Evolutionary conservation across 2,888 invertebrate genomes (phyloP), one percentile per base, ranked within the genome.

Genomic region (Gymnocheta viridis): DNA sequence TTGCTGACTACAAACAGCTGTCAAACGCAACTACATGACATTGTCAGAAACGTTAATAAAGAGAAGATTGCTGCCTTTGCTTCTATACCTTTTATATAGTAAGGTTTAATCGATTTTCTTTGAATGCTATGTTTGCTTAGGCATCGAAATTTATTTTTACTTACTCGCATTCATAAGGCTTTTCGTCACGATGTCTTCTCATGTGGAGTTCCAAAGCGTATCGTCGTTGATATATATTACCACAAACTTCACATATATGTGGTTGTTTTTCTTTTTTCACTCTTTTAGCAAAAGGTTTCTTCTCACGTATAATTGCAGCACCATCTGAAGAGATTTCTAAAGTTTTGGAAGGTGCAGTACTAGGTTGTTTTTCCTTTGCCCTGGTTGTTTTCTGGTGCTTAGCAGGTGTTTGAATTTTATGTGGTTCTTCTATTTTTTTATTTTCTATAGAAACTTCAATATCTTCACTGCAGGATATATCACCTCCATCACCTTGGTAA

Each of bases 151-250:
- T 5, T 5, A 5, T 9, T 54, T 35, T 5, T 64, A 88, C 89
- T 86, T 87, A 92, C 92, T 91, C 91, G 90, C 92, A 92, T 73
- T 89, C 90, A 70, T 88, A 91, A 0, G 91, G 90, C 38, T 90
- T 89, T 58, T 91, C 91, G 41, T 90, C 88, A 19, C 90, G 89
- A 87, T 92, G 92, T 19, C 92, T 87, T 38, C 91, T 88, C 90
- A 92, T 90, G 81, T 92, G 92, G 0, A 90, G 89, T 60, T 90
- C 91, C 19, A 92, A 84, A 0, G 90, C 89, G 81, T 91, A 91
- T 54, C 91, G 90, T 3, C 91, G 89, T 9, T 89, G 88, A 85
- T 92, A 92, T 0, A 87, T 88, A 78, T 92, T 92, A 2, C 92
- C 92, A 78, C 92, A 92, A 7, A 91, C 85, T 17, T 90, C 89